Conservation (phyloP, 2,113 vertebrate genomes). For the Campylorhamphus procurvoides region DNA sequence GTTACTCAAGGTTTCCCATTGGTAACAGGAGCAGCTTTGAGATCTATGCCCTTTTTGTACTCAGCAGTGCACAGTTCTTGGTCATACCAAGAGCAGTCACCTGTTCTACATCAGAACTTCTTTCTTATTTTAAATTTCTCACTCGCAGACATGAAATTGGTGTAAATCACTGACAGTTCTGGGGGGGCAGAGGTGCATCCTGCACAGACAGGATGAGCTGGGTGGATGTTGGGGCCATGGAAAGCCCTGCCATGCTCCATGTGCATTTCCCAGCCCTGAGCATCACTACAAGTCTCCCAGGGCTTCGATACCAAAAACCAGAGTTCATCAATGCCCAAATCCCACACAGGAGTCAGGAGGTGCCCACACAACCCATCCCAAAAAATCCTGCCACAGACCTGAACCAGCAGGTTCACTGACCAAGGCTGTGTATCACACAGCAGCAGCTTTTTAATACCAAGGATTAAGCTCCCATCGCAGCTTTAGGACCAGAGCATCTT, state of each 20-base stretch:
- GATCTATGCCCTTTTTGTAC: neutral
- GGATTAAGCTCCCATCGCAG: neutral
- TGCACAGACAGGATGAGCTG: neutral
- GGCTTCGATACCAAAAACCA: neutral
- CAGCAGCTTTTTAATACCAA: neutral
- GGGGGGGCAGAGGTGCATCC: neutral
- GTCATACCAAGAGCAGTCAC: neutral
- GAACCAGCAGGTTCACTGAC: neutral
- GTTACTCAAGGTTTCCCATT: neutral
- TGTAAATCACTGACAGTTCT: neutral
- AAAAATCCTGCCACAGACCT: neutral
- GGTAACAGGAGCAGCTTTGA: neutral
- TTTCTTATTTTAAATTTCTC: neutral
- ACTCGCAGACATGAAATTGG: neutral
- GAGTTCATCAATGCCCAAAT: neutral
- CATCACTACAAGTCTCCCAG: neutral
- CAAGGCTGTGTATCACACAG: fast-evolving
- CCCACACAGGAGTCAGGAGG: neutral
- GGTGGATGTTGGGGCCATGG: neutral
- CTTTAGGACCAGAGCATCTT: neutral
- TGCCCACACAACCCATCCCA: fast-evolving
- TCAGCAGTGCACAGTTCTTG: neutral
- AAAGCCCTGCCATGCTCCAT: neutral
- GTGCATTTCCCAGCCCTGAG: neutral
- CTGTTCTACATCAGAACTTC: neutral